phyloP scores from a whole-genome alignment of 2,888 invertebrate genomes.

The Sipha maydis region DNA sequence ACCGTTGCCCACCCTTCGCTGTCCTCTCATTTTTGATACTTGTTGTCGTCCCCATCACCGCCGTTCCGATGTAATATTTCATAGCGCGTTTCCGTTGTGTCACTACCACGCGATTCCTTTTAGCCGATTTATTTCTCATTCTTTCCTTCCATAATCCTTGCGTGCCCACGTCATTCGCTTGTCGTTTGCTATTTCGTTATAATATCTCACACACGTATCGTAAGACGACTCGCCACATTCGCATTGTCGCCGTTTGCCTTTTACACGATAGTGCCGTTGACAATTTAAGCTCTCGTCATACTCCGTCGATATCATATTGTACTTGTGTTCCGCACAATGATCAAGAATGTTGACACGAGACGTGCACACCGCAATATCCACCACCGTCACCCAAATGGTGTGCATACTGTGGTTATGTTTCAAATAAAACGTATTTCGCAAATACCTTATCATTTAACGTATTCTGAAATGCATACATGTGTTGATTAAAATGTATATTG shows the following conservation, averaged over 20 bases:
- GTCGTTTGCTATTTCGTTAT: neutral
- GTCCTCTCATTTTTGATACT: neutral
- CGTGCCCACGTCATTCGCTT: neutral
- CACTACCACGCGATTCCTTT: neutral
- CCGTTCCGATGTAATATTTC: conserved; percentile 25
- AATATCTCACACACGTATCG: neutral
- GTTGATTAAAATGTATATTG: no score
- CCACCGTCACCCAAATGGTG: neutral
- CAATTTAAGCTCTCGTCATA: neutral
- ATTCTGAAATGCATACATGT: no score
- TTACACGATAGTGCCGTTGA: neutral
- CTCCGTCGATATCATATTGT: neutral
- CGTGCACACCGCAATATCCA: neutral
- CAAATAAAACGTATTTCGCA: no score
- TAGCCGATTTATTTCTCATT: neutral
- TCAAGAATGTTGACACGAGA: neutral
- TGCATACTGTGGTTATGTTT: no score
- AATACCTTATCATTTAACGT: no score
- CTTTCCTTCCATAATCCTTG: neutral
- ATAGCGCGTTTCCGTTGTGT: neutral
- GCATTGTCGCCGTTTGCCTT: neutral
- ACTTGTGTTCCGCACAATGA: neutral
- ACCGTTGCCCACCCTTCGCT: neutral
- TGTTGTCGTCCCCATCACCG: neutral
- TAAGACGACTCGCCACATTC: neutral